A percentile compares a stretch with the other conserved stretches of the same genome.
These are phyloP conservation scores for Ammodytes marinus DNA, from an alignment of 2,113 vertebrate species.

Conservation along the genomic window DNA sequence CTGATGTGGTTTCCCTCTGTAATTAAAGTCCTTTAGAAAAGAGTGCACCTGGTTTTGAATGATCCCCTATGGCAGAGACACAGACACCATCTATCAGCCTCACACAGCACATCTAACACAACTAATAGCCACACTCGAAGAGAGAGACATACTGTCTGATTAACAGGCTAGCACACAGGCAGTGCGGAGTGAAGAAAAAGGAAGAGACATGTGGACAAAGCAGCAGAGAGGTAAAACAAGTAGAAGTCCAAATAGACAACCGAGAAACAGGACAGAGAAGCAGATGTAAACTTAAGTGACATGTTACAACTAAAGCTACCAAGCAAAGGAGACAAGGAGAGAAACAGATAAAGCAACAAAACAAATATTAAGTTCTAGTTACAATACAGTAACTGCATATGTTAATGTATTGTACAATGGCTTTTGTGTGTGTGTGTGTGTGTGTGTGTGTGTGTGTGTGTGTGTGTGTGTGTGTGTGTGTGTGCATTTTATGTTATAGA, in stretches of 20 bases:
- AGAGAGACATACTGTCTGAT: slow-evolving; percentile 46
- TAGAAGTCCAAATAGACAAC: not conserved
- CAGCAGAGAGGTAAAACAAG: slow-evolving; percentile 32
- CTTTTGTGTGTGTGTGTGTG: not conserved
- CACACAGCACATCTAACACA: slow-evolving; percentile 60
- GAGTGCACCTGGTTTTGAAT: slow-evolving; percentile 78
- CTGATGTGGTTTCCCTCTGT: slow-evolving; percentile 78
- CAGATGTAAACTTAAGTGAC: not conserved
- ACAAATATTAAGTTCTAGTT: not conserved
- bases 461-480: not conserved
- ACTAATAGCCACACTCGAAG: slow-evolving; percentile 53
- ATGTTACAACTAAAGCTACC: not conserved
- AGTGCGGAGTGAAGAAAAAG: not conserved
- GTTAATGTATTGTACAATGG: not conserved
- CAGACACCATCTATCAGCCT: slow-evolving; percentile 62
- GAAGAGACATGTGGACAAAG: slow-evolving; percentile 29
- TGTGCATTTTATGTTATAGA: slow-evolving; percentile 61
- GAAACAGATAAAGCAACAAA: slow-evolving; percentile 5
- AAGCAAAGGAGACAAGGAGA: not conserved
- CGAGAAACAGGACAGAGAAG: not conserved
- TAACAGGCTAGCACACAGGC: slow-evolving; percentile 41
- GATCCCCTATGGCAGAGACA: slow-evolving; percentile 66
- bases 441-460: not conserved
- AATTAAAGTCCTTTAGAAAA: slow-evolving; percentile 78
- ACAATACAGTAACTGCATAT: not conserved